Evolutionary conservation across 2,888 invertebrate genomes (phyloP).

Genomic region (Branchellion lobata): DNA sequence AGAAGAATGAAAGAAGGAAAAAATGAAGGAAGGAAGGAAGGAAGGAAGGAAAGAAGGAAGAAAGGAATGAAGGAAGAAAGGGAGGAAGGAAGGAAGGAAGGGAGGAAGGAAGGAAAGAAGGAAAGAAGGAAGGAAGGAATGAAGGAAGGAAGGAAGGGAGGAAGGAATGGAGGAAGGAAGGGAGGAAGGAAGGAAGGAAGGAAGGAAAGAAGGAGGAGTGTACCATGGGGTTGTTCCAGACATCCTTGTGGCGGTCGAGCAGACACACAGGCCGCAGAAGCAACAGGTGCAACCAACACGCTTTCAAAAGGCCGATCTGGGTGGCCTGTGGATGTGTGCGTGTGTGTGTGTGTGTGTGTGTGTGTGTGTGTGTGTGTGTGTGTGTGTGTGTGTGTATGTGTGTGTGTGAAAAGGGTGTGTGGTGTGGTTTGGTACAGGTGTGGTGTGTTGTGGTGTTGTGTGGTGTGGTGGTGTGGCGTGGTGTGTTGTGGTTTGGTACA

Average conservation of each 20-base stretch:
- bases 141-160: constrained; percentile 51
- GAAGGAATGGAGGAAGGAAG: constrained; percentile 48
- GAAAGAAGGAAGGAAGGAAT: constrained; percentile 47
- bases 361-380: constrained; percentile 21
- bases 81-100: constrained; percentile 47
- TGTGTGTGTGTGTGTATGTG: constrained; percentile 28
- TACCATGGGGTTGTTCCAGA: constrained; percentile 73
- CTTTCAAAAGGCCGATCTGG: constrained; percentile 82
- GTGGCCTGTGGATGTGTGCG: constrained; percentile 14
- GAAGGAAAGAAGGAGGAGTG: not conserved
- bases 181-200: too few relatives aligned
- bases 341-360: constrained; percentile 21
- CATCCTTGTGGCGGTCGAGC: constrained; percentile 82
- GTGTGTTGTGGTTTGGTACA: too few relatives aligned
- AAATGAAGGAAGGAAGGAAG: constrained; percentile 49
- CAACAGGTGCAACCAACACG: constrained; percentile 67
- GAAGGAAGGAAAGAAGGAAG: constrained; percentile 51
- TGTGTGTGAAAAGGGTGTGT: too few relatives aligned
- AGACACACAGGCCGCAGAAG: constrained; percentile 87
- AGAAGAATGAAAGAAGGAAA: constrained; percentile 48
- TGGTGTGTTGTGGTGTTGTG: not conserved
- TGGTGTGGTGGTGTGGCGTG: not conserved
- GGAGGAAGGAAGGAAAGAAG: constrained; percentile 50
- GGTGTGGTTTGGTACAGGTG: too few relatives aligned
- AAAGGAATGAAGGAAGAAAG: constrained; percentile 50